Evolutionary conservation across 2,113 vertebrate species (phyloP).

Genomic region (Gobio gobio): DNA sequence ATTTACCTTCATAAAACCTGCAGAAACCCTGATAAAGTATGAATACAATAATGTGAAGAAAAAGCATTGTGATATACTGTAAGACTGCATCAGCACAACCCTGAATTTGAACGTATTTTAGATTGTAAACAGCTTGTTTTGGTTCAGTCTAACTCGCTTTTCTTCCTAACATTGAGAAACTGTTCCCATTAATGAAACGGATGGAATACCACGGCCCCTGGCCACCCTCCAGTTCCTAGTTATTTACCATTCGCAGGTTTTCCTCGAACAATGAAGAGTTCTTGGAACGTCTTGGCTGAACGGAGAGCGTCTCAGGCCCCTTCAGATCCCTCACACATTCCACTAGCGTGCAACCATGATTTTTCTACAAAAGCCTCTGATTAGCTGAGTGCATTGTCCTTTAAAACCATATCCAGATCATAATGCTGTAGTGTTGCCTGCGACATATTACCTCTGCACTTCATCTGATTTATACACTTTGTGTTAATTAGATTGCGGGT

Average conservation of each 20-base stretch:
- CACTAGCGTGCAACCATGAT: neutral
- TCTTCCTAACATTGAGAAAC: neutral
- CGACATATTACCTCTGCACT: neutral
- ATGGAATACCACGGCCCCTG: neutral
- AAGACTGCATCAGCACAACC: neutral
- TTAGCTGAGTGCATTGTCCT: conserved; percentile 34
- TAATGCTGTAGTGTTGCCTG: neutral
- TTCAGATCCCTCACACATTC: conserved; percentile 4
- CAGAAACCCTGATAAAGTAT: neutral
- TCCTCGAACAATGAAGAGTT: conserved; percentile 24
- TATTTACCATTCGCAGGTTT: conserved; percentile 1
- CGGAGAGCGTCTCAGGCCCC: neutral
- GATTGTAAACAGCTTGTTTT: neutral
- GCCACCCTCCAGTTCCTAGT: conserved; percentile 18
- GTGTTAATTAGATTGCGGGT: neutral
- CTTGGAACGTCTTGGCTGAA: conserved; percentile 34
- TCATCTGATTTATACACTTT: neutral
- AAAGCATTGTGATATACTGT: neutral
- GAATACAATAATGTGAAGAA: neutral
- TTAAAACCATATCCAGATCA: neutral
- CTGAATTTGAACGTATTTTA: neutral
- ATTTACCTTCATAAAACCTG: no score
- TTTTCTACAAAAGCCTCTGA: conserved; percentile 4
- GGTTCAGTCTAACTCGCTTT: neutral
- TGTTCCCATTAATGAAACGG: conserved; percentile 2